Base-by-base conservation (phyloP, 2,888 invertebrate genomes). In the Neria commutata region DNA sequence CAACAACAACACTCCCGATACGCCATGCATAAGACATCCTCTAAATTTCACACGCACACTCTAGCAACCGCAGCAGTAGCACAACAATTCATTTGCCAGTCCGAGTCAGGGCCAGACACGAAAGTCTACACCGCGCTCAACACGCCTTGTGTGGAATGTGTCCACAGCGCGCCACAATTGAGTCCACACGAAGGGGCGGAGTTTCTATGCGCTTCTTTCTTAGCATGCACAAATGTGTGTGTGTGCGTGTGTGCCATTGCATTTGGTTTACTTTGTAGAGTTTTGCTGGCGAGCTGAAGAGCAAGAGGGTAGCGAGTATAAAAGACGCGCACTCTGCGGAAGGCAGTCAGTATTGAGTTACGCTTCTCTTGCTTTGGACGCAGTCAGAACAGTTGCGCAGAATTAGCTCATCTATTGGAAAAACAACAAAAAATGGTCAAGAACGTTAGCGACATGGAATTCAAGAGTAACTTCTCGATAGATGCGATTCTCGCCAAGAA, bases 381-480 rank as follows among this genome's bases (percentile, higher is more conserved):
- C 14, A 37, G 50, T 56, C 26, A 49, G 48, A 53, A 42, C 33
- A 48, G 51, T 51, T 21, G 33, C 14, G 24, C 8, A 45, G 14
- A 24, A 48, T n/a, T 34, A 24, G 55, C 50, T 42, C 53, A 34
- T 17, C 14, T 21, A 48, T 52, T 54, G 37, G 29, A 50, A 59
- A 53, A 2, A 58, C 55, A 52, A 48, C 34, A 29, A 51, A 77
- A 62, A 67, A 79, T 80, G 80, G 79, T 79, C 56, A 75, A 76
- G 73, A 75, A 72, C 70, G 74, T 77, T 63, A 71, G 70, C 58
- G 71, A 75, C 65, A 75, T 80, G 73, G 79, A 79, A 65, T 77
- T 79, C 65, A 88, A 87, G 83, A 91, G 90, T 76, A 91, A 87
- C 78, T 92, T 93, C 84, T 90, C 90, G 74, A 93, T 93, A 77